phyloP scores from a whole-genome alignment of 2,888 invertebrate genomes.

The Andrena marginata region DNA sequence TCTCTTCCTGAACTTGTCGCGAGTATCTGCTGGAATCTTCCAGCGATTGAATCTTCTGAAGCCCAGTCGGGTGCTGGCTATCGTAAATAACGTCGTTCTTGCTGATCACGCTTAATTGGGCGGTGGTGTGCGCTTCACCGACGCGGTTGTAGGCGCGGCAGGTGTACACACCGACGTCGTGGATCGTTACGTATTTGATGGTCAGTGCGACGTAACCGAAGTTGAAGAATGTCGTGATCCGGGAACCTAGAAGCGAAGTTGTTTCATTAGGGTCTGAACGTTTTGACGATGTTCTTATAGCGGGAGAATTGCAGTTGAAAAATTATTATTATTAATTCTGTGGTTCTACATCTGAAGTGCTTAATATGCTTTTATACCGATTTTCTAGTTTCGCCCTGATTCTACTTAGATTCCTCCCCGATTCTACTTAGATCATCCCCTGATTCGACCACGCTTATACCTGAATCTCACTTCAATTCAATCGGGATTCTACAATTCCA shows the following conservation, averaged over 20 bases:
- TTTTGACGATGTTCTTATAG: background rate
- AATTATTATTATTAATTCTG: too few species aligned
- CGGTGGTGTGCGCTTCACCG: slow-evolving; percentile 94
- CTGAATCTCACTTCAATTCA: too few species aligned
- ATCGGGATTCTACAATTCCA: background rate
- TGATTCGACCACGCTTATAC: too few species aligned
- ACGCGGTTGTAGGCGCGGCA: slow-evolving; percentile 95
- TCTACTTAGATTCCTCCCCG: too few species aligned
- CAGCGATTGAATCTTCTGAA: slow-evolving; percentile 95
- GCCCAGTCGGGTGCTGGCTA: slow-evolving; percentile 96
- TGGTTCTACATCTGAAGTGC: too few species aligned
- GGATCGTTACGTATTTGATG: slow-evolving; percentile 95
- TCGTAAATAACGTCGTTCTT: slow-evolving; percentile 95
- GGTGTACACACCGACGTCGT: slow-evolving; percentile 95
- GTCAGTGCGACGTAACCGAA: slow-evolving; percentile 98
- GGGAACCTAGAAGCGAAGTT: slow-evolving; percentile 87
- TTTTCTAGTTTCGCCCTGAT: too few species aligned
- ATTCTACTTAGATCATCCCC: too few species aligned
- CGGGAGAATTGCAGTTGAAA: background rate
- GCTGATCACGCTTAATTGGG: slow-evolving; percentile 93
- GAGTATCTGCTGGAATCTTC: slow-evolving; percentile 93
- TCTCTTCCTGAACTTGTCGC: slow-evolving; percentile 90
- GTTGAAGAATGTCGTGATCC: slow-evolving; percentile 97
- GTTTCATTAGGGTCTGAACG: background rate
- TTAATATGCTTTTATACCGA: too few species aligned